Base-by-base conservation (phyloP, 2,113 vertebrate genomes). In the Bungarus multicinctus region DNA sequence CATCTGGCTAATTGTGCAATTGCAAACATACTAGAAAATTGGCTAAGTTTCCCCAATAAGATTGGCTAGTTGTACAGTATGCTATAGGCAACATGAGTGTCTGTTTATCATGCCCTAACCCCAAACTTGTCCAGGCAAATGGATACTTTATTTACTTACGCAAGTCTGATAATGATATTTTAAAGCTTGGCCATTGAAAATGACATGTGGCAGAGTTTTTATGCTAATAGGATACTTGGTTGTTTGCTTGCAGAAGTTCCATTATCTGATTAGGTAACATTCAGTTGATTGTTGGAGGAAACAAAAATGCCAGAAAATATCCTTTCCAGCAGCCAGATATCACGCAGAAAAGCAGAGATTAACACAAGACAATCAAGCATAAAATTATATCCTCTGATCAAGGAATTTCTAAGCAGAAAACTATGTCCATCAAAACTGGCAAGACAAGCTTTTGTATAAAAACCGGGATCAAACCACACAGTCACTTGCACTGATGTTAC, bases 81-180 rank as follows among this genome's bases (percentile, higher is more conserved):
- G n/a, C 0, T 0, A 85, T 11, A 74, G 89, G 47, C 18, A 64
- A 89, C 92, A 27, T 85, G 0, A 0, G 34, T 87, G 9, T 92
- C 89, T 20, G 86, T 53, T 90, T 60, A 87, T 88, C 94, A 23
- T 54, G 88, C 85, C 89, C 45, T 90, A 94, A 50, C 14, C 30
- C 93, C 55, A 94, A 22, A 53, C 2, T 55, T 69, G 74, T 34
- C 34, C 0, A 0, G 69, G 8, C 30, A 89, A 81, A 54, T 89
- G 54, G 93, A 87, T 90, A 90, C 55, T 93, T 55, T 0, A 0
- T 90, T 94, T 92, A 87, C 81, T 92, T 87, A 92, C 4, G 57
- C 89, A 92, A 90, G 47, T 90, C 88, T 89, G 74, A 55, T 89
- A 92, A 30, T 52, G 57, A 87, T 87, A 87, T 27, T 34, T 47